Conservation (phyloP, 2,797 vertebrate genomes). For the Pseudopleuronectes americanus region DNA sequence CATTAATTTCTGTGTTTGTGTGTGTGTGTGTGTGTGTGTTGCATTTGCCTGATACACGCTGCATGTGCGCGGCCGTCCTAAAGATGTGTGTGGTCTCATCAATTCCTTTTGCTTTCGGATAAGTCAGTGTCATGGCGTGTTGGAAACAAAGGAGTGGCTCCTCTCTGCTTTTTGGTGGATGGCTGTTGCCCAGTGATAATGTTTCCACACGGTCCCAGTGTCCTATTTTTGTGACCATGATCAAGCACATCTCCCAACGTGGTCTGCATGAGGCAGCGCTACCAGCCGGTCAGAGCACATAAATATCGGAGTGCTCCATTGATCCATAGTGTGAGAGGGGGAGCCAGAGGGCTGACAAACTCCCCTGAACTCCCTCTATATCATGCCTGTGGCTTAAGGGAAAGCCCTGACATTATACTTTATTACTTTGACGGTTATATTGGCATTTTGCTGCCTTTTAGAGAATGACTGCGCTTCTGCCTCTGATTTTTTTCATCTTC, state of each 20-base stretch:
- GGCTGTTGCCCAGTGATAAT: conserved; percentile 69
- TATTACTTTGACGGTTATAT: conserved; percentile 76
- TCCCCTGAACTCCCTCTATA: conserved; percentile 73
- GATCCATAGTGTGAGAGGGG: conserved; percentile 74
- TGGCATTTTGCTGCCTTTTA: conserved; percentile 79
- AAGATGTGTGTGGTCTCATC: conserved; percentile 59
- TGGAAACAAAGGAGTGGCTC: conserved; percentile 50
- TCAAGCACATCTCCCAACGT: conserved; percentile 70
- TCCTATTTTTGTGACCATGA: conserved; percentile 69
- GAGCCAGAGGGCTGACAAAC: conserved; percentile 74
- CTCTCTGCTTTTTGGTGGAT: conserved; percentile 43
- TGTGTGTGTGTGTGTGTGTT: background rate
- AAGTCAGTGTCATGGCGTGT: conserved; percentile 55
- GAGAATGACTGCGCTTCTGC: conserved; percentile 71
- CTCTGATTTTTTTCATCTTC: conserved; percentile 63
- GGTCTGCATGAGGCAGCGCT: conserved; percentile 64
- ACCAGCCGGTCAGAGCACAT: conserved; percentile 69
- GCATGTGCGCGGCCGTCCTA: conserved; percentile 24
- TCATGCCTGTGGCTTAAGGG: conserved; percentile 70
- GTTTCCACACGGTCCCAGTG: conserved; percentile 57
- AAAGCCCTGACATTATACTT: conserved; percentile 79
- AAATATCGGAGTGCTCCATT: conserved; percentile 78
- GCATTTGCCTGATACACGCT: conserved; percentile 11
- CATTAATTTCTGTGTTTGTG: conserved; percentile 28
- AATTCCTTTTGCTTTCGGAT: conserved; percentile 49